Percentiles rank a stretch among this genome's conserved stretches.
phyloP scores from a whole-genome alignment of 2,888 invertebrate species.

The Ochlodes sylvanus region DNA sequence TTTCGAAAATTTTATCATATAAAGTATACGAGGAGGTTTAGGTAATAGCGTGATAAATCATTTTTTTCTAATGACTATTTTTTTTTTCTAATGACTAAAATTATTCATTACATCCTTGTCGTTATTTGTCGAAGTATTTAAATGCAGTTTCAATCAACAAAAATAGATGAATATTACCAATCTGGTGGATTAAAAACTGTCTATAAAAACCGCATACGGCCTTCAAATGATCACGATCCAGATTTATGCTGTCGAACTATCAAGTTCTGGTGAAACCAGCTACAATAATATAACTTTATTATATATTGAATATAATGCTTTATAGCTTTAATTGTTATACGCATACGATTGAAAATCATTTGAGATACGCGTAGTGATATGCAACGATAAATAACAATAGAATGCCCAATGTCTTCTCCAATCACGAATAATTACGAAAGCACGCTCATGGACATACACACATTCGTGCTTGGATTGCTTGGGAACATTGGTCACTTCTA shows the following conservation, averaged over 20 bases:
- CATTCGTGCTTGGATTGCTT: too few relatives aligned
- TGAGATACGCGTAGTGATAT: conserved; percentile 28
- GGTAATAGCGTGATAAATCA: too few relatives aligned
- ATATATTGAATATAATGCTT: neutral
- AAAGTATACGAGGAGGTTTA: too few relatives aligned
- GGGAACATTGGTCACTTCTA: too few relatives aligned
- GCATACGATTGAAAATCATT: conserved; percentile 27
- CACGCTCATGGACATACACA: conserved; percentile 40
- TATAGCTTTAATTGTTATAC: conserved; percentile 22
- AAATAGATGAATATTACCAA: neutral
- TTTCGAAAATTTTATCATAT: too few relatives aligned
- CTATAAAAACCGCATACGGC: conserved; percentile 50
- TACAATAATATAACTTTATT: neutral
- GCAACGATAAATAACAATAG: conserved; percentile 60
- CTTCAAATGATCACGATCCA: conserved; percentile 70
- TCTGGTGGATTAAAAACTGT: neutral
- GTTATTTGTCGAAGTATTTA: too few relatives aligned
- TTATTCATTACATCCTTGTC: too few relatives aligned
- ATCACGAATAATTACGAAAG: conserved; percentile 80
- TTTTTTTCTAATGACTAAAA: too few relatives aligned
- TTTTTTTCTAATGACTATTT: too few relatives aligned
- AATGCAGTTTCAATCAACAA: neutral
- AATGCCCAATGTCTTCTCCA: conserved; percentile 69
- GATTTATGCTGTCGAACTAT: conserved; percentile 38
- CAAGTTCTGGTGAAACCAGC: neutral